Evolutionary conservation across 2,113 vertebrate genomes (phyloP), one percentile per base, ranked within the genome.

Genomic region (Lophius piscatorius): DNA sequence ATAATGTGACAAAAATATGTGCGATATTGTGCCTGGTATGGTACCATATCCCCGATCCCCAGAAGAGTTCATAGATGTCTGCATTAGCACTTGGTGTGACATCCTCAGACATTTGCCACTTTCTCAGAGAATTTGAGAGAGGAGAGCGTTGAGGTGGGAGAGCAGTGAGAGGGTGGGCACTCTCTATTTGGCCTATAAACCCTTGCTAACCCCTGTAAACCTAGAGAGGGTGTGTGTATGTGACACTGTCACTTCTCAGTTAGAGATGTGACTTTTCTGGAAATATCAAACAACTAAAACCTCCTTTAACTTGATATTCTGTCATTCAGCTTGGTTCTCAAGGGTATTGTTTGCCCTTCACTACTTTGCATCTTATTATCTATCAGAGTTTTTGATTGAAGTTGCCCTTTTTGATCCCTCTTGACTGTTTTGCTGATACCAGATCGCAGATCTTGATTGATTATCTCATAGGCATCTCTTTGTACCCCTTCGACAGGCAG

Each of bases 171-270:
- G 71, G 55, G 73, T 68, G 64, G 48, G 59, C 55, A 60, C 85
- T 81, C 70, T 70, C 40, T 29, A 55, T 56, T 56, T 67, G 80
- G 67, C 74, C 82, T 76, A 39, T 86, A 80, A 89, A 81, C 81
- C 78, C 70, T 67, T 1, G 10, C 40, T 87, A 69, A 89, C 82
- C 82, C 72, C 76, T 24, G 33, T 76, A 81, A 85, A 85, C 64
- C 71, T 78, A 56, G 31, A 59, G 20, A 31, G 35, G 45, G 48
- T 17, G 47, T 26, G 36, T 47, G 59, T 49, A 36, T 49, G 68
- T 51, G 40, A 34, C 68, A 14, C 26, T 24, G 38, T 56, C 42
- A 12, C 68, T 29, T 8, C 41, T 14, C 34, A 0, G 20, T n/a
- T 4, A 23, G 41, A 22, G 5, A 49, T 22, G 31, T 24, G 49